Evolutionary conservation across 2,113 vertebrate species (phyloP), one percentile per base, ranked within the genome.

Genomic region (Sinosuthora webbiana): DNA sequence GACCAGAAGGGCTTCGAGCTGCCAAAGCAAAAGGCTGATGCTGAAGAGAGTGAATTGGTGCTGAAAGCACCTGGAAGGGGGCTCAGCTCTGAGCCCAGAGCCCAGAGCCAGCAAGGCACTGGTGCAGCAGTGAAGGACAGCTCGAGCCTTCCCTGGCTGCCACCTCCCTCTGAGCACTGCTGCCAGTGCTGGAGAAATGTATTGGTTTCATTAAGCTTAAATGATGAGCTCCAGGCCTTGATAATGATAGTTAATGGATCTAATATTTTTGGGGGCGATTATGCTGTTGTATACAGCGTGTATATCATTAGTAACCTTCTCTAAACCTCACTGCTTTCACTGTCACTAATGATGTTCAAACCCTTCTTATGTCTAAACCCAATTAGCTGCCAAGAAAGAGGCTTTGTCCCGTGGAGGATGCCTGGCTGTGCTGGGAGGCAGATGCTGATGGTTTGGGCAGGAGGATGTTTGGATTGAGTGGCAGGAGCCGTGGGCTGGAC

Each of bases 191-290:
- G 95, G 45, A 89, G 88, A 93, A 97, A 95, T 84, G 25, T 64
- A 93, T 96, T 89, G 42, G 71, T 88, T 98, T 97, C 92, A 94
- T 97, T 97, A 97, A 57, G 41, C 63, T 65, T 64, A 96, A 97
- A 97, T 94, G 15, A 97, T 97, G 92, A 97, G 92, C 95, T 97
- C 67, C 73, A 93, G 86, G 87, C 91, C 89, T 92, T 92, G 93
- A 95, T 97, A 96, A 97, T 94, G 84, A 89, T 92, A 73, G 89
- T 96, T 97, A 97, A 97, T 95, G 90, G 95, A 24, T 75, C 92
- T 91, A 90, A 95, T 67, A 42, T 81, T 94, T 89, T 78, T 25
- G 67, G 42, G 17, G 9, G 45, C 0, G 15, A 93, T 96, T 86
- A 82, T 94, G 93, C 94, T 68, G 92, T 85, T 96, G 73, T 96